These are phyloP conservation scores for Celastrina argiolus DNA, from an alignment of 2,888 invertebrate species.

Conservation along the genomic window DNA sequence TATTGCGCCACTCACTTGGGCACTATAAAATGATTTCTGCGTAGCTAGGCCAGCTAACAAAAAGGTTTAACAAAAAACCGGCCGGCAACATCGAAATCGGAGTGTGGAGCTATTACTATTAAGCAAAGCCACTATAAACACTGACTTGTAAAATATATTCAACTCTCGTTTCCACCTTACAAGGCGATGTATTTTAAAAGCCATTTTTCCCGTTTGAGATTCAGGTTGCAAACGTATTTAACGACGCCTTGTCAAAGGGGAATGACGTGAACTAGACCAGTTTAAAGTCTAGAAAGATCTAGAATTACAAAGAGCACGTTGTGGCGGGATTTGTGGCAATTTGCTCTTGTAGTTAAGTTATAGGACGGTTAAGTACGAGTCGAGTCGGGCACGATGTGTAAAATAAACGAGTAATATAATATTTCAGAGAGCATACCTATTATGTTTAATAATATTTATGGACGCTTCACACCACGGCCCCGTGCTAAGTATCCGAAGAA, in stretches of 20 bases:
- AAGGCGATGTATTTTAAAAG: not conserved
- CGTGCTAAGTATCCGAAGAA: too few relatives aligned
- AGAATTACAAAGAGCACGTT: not conserved
- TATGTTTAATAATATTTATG: too few relatives aligned
- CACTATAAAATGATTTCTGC: too few relatives aligned
- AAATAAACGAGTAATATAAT: too few relatives aligned
- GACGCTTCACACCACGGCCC: too few relatives aligned
- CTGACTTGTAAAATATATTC: not conserved
- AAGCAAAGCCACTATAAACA: not conserved
- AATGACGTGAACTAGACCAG: not conserved
- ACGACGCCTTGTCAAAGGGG: constrained; percentile 7
- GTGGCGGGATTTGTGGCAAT: not conserved
- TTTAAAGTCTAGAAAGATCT: not conserved
- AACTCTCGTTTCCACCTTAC: not conserved
- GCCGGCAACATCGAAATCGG: too few relatives aligned
- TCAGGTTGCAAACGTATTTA: constrained; percentile 10
- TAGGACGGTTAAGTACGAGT: too few relatives aligned
- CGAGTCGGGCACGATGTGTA: too few relatives aligned
- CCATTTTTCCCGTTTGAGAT: constrained; percentile 6
- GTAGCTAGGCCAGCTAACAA: too few relatives aligned
- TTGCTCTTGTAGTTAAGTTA: not conserved
- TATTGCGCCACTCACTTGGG: too few relatives aligned
- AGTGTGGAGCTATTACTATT: not conserved
- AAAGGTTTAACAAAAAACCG: too few relatives aligned
- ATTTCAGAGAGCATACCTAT: too few relatives aligned